Percentiles rank a stretch among this genome's conserved stretches.
phyloP scores from a whole-genome alignment of 2,797 vertebrate genomes.

The Cirrhinus mrigala region DNA sequence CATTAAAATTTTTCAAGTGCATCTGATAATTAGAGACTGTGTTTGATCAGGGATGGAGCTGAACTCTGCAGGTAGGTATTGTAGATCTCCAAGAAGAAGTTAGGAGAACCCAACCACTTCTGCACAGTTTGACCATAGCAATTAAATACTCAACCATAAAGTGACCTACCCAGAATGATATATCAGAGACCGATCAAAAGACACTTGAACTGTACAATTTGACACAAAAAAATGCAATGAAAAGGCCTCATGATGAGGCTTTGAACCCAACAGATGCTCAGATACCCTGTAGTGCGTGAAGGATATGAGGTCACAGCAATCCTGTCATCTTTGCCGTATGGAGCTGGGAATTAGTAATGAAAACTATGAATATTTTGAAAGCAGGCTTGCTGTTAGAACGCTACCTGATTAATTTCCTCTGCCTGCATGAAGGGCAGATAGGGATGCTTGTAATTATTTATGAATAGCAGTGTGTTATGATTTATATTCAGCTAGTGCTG shows the following conservation, averaged over 20 bases:
- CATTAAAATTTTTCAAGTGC: background rate
- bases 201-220: constrained; percentile 4
- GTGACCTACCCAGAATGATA: background rate
- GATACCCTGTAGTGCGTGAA: constrained; percentile 33
- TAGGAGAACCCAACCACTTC: background rate
- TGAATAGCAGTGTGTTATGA: constrained; percentile 30
- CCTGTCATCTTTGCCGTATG: constrained; percentile 40
- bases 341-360: constrained; percentile 34
- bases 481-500: constrained; percentile 13
- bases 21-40: background rate
- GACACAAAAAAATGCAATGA: background rate
- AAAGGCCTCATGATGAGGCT: background rate
- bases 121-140: background rate
- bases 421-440: constrained; percentile 47
- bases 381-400: constrained; percentile 21
- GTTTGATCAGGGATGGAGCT: background rate
- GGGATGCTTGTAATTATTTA: constrained; percentile 45
- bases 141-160: background rate
- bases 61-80: background rate
- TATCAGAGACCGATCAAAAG: constrained; percentile 1
- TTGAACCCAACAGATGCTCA: constrained; percentile 26
- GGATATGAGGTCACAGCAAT: constrained; percentile 33
- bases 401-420: constrained; percentile 38
- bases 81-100: background rate
- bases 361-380: constrained; percentile 45